Base-by-base conservation (phyloP, 2,888 invertebrate species). In the Drosophila helvetica region DNA sequence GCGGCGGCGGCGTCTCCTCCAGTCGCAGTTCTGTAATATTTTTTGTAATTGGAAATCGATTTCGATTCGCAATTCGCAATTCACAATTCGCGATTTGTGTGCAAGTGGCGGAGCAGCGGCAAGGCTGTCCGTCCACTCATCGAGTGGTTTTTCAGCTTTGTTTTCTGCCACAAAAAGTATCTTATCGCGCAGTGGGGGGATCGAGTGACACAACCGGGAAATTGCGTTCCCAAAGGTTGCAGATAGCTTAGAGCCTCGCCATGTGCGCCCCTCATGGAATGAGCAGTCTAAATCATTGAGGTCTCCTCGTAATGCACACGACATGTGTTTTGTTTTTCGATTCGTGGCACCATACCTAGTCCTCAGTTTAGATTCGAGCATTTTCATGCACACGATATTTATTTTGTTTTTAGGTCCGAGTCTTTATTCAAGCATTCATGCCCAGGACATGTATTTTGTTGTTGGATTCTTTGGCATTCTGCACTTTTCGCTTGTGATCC, bases 1-100 rank as follows among this genome's bases (percentile, higher is more conserved):
- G 3, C 22, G 22, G 22, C 22, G 52, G 51, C 54, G 59, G 45
- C 74, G 54, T 55, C 52, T 58, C 66, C 47, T 55, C 82, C 79
- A 71, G 81, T 80, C 76, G 61, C 68, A 74, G 69, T 63, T 78
- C 76, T 75, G 70, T 69, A 64, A 69, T 66, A 45, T 58, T 57
- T 65, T 60, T 73, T 65, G 75, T 70, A 75, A 86, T 83, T 83
- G 42, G 68, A 77, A 84, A 84, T 72, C 74, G 73, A 72, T 64
- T 67, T 43, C 69, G 72, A 30, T 30, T 30, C 30, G 0, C 58
- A 46, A 66, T 66, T 68, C 25, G 57, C 82, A 66, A 55, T 47
- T 19, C 9, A 9, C 57, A 46, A 65, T 66, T 68, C 19, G 57
- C 82, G 69, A 55, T 47, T 33, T 69, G 58, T 58, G 73, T 62